Percentiles rank a stretch among this genome's conserved stretches.
Evolutionary conservation across 2,797 vertebrate genomes (phyloP).

Genomic region (Crenichthys baileyi): DNA sequence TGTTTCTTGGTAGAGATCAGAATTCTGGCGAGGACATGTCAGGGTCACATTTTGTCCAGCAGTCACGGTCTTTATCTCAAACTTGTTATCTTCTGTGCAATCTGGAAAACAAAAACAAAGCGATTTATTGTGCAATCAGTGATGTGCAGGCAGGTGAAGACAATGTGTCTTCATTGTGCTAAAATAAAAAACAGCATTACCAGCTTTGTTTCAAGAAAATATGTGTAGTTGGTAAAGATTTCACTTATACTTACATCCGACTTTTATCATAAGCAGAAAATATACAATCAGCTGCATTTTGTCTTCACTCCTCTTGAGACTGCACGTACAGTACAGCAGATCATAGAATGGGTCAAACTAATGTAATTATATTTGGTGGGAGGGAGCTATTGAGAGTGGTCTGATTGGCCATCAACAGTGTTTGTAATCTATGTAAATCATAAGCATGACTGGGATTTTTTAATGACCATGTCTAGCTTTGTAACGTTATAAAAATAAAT

Average conservation of each 20-base stretch:
- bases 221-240: background rate
- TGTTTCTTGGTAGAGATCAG: fast-evolving
- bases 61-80: background rate
- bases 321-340: background rate
- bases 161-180: background rate
- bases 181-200: background rate
- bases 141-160: background rate
- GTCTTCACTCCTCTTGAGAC: background rate
- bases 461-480: no score
- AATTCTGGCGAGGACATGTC: background rate
- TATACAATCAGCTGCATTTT: background rate
- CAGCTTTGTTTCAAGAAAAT: background rate
- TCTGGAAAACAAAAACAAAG: background rate
- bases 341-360: background rate
- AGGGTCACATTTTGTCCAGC: slow-evolving; percentile 32
- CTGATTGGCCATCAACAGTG: background rate
- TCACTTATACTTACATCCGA: background rate
- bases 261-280: background rate
- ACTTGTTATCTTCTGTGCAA: no score
- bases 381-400: background rate
- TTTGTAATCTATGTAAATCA: background rate
- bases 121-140: background rate
- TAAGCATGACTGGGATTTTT: no score
- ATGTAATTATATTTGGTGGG: background rate
- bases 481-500: no score